A percentile compares a stretch with the other conserved stretches of the same genome.
phyloP scores from a whole-genome alignment of 2,113 vertebrate genomes.

The Probosciger aterrimus region DNA sequence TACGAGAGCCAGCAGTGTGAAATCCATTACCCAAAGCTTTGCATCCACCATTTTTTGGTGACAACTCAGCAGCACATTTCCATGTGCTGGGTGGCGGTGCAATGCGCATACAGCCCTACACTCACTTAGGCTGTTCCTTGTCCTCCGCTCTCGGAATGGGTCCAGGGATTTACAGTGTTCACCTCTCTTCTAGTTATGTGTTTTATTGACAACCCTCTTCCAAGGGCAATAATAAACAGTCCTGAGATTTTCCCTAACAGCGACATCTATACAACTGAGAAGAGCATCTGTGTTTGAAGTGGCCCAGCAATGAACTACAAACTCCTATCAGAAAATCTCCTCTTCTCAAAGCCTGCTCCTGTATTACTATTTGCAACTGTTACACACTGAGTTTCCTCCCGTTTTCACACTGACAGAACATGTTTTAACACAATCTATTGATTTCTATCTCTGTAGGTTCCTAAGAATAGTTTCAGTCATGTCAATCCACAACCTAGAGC shows the following conservation, averaged over 20 bases:
- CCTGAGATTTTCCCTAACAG: neutral
- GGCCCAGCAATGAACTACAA: neutral
- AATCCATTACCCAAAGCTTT: neutral
- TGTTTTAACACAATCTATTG: neutral
- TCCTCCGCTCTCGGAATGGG: neutral
- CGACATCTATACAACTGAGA: neutral
- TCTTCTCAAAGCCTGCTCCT: neutral
- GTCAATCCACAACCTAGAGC: neutral
- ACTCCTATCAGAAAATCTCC: neutral
- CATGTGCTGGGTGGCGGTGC: neutral
- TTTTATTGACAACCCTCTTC: neutral
- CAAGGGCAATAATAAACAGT: neutral
- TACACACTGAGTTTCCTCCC: neutral
- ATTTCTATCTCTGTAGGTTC: neutral
- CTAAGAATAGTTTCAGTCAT: neutral
- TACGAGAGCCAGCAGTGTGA: neutral
- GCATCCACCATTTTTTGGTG: neutral
- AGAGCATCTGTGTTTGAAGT: neutral
- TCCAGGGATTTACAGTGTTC: neutral
- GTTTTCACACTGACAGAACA: neutral
- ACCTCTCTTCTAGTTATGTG: neutral
- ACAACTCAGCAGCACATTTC: neutral
- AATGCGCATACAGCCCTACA: fast-evolving
- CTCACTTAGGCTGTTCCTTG: fast-evolving
- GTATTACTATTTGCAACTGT: neutral